Evolutionary conservation across 2,113 vertebrate genomes (phyloP).

Genomic region (Formicarius rufipectus): DNA sequence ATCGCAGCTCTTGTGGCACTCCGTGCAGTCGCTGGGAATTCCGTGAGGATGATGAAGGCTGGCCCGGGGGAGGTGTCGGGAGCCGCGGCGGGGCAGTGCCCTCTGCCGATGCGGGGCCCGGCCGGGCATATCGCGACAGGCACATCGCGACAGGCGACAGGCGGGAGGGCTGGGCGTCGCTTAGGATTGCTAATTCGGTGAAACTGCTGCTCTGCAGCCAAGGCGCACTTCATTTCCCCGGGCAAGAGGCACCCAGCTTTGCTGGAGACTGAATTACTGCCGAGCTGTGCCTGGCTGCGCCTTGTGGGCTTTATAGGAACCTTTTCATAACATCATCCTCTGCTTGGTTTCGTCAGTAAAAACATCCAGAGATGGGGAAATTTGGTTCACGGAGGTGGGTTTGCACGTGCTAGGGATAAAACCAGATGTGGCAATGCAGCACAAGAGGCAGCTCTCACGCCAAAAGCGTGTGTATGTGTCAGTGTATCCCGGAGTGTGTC

Average conservation of each 20-base stretch:
- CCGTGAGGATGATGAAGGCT: fast-evolving
- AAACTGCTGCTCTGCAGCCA: neutral
- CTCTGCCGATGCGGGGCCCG: neutral
- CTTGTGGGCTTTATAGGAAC: fast-evolving
- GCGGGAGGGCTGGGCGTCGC: fast-evolving
- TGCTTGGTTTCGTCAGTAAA: fast-evolving
- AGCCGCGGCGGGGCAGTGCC: constrained; percentile 14
- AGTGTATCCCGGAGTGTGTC: fast-evolving
- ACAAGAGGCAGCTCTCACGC: fast-evolving
- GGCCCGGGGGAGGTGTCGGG: neutral
- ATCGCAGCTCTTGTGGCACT: neutral
- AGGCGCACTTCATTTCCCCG: neutral
- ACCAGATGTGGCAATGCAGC: fast-evolving
- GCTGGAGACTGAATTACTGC: fast-evolving
- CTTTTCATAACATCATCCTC: fast-evolving
- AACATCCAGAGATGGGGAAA: neutral
- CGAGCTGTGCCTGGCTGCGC: neutral
- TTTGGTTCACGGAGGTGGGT: fast-evolving
- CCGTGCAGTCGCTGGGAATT: neutral
- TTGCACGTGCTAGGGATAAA: neutral
- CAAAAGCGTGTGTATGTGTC: fast-evolving
- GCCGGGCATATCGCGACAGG: neutral
- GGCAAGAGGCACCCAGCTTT: neutral
- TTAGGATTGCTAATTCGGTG: fast-evolving
- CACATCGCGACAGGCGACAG: neutral